phyloP scores from a whole-genome alignment of 2,797 vertebrate species.

The Amblyraja radiata region DNA sequence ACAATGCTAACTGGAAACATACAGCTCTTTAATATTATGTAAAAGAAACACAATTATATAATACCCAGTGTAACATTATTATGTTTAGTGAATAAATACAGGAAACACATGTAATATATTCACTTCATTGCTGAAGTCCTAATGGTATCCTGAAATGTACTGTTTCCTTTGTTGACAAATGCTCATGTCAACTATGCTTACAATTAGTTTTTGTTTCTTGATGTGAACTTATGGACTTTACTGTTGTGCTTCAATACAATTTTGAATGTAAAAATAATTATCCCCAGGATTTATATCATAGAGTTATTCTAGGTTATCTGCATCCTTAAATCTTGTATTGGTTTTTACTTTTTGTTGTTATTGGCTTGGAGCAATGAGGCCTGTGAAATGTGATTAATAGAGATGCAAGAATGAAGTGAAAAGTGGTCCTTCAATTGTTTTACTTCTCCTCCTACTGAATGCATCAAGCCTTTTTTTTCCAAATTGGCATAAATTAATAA shows the following conservation, averaged over 20 bases:
- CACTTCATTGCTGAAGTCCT: constrained; percentile 20
- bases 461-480: not conserved
- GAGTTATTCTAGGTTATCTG: not conserved
- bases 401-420: not conserved
- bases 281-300: not conserved
- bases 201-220: constrained; percentile 15
- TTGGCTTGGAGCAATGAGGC: not conserved
- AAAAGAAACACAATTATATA: not conserved
- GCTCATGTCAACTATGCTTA: constrained; percentile 6
- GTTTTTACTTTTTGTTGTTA: not conserved
- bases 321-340: not conserved
- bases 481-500: not conserved
- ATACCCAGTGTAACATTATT: constrained; percentile 13
- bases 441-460: not conserved
- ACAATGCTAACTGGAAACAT: constrained; percentile 9
- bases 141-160: constrained; percentile 15
- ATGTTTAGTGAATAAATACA: constrained; percentile 5
- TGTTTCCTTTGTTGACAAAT: not conserved
- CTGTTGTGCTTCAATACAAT: constrained; percentile 25
- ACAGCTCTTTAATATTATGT: not conserved
- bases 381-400: not conserved
- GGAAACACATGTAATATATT: constrained; percentile 23
- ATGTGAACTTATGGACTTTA: not conserved
- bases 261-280: constrained; percentile 20
- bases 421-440: not conserved